A percentile compares a stretch with the other conserved stretches of the same genome.
Conservation (phyloP, 2,113 vertebrate genomes). For the Ailurus styani region DNA sequence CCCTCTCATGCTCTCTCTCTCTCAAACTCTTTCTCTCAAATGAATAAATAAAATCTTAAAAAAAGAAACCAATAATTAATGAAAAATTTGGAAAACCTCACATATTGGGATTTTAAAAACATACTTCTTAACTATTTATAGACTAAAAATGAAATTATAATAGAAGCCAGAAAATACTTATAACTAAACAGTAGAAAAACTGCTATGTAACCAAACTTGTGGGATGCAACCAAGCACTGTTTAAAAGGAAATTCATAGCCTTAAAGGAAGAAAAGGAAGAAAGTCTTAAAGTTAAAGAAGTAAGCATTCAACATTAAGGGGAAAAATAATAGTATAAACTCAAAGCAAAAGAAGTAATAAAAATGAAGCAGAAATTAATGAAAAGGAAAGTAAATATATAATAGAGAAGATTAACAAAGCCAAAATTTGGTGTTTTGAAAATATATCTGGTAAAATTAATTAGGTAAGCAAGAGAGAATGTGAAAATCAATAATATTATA, state of each 20-base stretch:
- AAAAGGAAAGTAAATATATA: not conserved
- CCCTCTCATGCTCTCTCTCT: too few relatives aligned
- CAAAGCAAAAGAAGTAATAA: not conserved
- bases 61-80: not conserved
- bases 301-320: not conserved
- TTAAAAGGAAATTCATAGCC: not conserved
- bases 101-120: not conserved
- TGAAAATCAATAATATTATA: not conserved
- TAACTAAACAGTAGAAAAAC: not conserved
- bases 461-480: not conserved
- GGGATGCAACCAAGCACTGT: not conserved
- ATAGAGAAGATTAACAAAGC: not conserved
- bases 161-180: not conserved
- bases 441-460: not conserved
- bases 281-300: not conserved
- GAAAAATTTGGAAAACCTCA: not conserved
- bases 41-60: too few relatives aligned
- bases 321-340: not conserved
- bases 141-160: not conserved
- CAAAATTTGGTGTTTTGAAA: not conserved
- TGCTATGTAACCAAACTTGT: not conserved
- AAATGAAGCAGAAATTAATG: not conserved
- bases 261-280: not conserved
- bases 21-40: too few relatives aligned
- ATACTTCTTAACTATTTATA: not conserved